These are phyloP conservation scores for Lepus townsendii DNA, from an alignment of 2,797 vertebrate genomes.

Conservation along the genomic window DNA sequence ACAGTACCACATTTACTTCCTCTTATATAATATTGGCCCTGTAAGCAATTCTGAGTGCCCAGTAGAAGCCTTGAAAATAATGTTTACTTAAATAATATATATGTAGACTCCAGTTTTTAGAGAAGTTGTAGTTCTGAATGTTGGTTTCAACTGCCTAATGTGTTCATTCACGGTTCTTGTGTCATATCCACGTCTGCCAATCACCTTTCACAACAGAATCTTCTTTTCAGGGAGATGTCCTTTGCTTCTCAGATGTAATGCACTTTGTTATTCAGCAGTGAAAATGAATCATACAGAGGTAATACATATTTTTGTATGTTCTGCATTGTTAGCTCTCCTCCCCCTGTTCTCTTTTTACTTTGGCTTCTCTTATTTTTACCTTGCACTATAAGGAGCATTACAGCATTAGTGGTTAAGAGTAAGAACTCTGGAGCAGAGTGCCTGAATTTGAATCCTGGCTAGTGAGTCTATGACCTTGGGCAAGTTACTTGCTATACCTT, in stretches of 20 bases:
- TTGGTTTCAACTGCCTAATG: slow-evolving; percentile 60
- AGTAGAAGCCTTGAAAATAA: slow-evolving; percentile 44
- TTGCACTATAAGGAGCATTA: slow-evolving; percentile 24
- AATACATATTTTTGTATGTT: slow-evolving; percentile 71
- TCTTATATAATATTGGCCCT: slow-evolving; percentile 20
- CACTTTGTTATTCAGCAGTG: slow-evolving; percentile 79
- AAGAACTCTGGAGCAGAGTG: not conserved
- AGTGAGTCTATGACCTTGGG: slow-evolving; percentile 12
- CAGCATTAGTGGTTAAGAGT: slow-evolving; percentile 31
- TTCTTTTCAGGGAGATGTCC: slow-evolving; percentile 83
- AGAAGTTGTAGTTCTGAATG: slow-evolving; percentile 45
- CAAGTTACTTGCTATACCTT: slow-evolving; percentile 27
- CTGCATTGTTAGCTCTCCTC: not conserved
- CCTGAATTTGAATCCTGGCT: slow-evolving; percentile 42
- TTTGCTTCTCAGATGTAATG: slow-evolving; percentile 82
- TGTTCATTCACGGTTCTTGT: slow-evolving; percentile 47
- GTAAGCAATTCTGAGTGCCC: not conserved
- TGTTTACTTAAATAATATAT: not conserved
- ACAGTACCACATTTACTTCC: slow-evolving; percentile 46
- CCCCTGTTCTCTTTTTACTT: not conserved
- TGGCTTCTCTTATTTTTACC: slow-evolving; percentile 44
- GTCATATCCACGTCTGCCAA: slow-evolving; percentile 61
- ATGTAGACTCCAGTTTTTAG: not conserved
- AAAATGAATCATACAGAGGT: slow-evolving; percentile 86
- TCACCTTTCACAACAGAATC: slow-evolving; percentile 74